Evolutionary conservation across 2,888 invertebrate genomes (phyloP).

Genomic region (Amorpha juglandis): DNA sequence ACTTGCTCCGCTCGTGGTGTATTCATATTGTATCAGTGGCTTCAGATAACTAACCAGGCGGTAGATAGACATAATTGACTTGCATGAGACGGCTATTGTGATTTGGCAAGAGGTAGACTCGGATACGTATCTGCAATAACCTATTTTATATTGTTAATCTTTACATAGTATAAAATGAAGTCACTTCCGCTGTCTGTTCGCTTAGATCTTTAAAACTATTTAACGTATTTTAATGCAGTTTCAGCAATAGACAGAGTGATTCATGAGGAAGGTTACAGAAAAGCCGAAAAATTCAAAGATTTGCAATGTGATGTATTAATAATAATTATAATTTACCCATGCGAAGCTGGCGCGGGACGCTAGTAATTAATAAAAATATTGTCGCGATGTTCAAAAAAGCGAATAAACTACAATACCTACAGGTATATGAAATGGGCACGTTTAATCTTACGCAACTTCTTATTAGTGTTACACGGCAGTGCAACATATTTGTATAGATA

Average conservation of each 20-base stretch:
- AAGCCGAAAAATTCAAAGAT: too few relatives aligned
- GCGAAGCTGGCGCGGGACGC: too few relatives aligned
- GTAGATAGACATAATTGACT: slow-evolving; percentile 80
- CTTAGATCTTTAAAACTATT: too few relatives aligned
- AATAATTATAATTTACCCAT: too few relatives aligned
- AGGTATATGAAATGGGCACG: neutral
- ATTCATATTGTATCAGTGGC: slow-evolving; percentile 75
- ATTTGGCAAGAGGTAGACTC: slow-evolving; percentile 48
- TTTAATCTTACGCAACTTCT: neutral
- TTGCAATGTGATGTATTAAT: too few relatives aligned
- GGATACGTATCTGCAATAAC: neutral
- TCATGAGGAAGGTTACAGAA: too few relatives aligned
- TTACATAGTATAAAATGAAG: too few relatives aligned
- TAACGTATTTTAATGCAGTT: too few relatives aligned
- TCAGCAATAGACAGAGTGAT: too few relatives aligned
- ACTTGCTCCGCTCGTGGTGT: slow-evolving; percentile 52
- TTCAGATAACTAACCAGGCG: slow-evolving; percentile 75
- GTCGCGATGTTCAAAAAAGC: too few relatives aligned
- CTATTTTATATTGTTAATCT: neutral
- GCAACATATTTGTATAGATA: neutral
- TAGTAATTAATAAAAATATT: too few relatives aligned
- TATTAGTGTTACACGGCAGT: neutral
- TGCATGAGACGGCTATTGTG: slow-evolving; percentile 77
- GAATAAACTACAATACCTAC: neutral
- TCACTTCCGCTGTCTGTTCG: too few relatives aligned